Base-by-base conservation (phyloP, 30 jellyfish, hydroid and myxozoan genomes). In the Aurelia aurita region DNA sequence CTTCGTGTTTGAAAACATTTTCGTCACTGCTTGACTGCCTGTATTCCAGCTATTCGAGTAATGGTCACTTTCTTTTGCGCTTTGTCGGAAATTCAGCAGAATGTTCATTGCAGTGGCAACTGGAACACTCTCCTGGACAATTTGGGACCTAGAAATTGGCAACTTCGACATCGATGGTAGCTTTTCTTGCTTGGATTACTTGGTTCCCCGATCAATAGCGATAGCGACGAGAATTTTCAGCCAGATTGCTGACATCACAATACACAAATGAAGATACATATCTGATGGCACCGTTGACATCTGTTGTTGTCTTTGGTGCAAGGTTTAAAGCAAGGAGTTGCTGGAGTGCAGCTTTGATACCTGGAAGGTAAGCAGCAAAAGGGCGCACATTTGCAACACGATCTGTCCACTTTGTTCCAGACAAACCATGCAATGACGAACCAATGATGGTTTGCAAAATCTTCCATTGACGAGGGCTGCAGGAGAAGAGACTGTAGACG, bases 111-210 rank as follows among this genome's bases (percentile, higher is more conserved):
- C 89, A 60, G 45, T 77, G 60, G 89, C 78, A 46, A 74, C 77
- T 19, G 4, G 60, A 74, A 74, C 87, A 55, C 87, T 74, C 39
- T 74, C 82, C 45, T 55, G 46, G 67, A 58, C 43, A 77, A 77
- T 77, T 28, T 77, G 62, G 11, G 89, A 82, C 89, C 83, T 57
- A 32, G 83, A 74, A 82, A 74, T 74, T 74, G 79, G 82, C 20
- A 32, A 20, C 87, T 20, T 49, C 77, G 18, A 74, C 77, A 49
- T 74, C 78, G 70, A 39, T 77, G 39, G 89, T 77, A 57, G 79
- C 80, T n/a, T n/a, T n/a, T n/a, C n/a, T n/a, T n/a, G n/a, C n/a
- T n/a, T n/a, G n/a, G n/a, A n/a, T n/a, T n/a, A n/a, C n/a, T n/a
- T n/a, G n/a, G n/a, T n/a, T n/a, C n/a, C n/a, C n/a, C n/a, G n/a